Conservation (phyloP, 1,140 invertebrate genomes). For the Conus betulinus region DNA sequence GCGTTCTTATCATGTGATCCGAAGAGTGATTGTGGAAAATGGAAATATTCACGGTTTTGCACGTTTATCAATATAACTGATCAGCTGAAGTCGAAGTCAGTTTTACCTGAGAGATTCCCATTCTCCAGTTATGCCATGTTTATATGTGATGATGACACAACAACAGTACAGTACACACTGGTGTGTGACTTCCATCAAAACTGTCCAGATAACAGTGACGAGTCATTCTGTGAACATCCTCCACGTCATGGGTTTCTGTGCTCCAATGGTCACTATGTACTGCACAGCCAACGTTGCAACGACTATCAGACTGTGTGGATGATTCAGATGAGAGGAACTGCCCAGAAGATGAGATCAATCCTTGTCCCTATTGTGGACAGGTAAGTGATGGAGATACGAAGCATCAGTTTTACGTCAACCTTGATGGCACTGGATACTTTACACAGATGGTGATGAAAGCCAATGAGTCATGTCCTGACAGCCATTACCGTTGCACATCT, state of each 20-base stretch:
- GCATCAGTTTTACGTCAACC: not conserved
- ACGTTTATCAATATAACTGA: not conserved
- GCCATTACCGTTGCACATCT: not conserved
- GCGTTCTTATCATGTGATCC: no score
- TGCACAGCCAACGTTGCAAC: not conserved
- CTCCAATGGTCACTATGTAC: not conserved
- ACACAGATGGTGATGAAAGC: not conserved
- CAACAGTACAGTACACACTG: not conserved
- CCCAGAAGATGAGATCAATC: not conserved
- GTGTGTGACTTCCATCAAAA: slow-evolving; percentile 13
- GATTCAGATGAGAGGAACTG: not conserved
- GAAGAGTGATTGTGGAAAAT: no score
- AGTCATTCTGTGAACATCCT: not conserved
- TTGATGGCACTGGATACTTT: not conserved
- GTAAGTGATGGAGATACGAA: not conserved
- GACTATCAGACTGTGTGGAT: not conserved
- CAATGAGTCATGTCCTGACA: slow-evolving; percentile 13
- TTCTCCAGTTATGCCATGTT: not conserved
- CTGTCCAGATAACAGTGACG: not conserved
- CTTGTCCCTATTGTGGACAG: no score
- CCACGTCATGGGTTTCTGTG: not conserved
- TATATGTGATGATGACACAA: not conserved
- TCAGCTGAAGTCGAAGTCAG: not conserved
- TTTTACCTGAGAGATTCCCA: not conserved
- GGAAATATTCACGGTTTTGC: not conserved